Percentiles rank a stretch among this genome's conserved stretches.
These are phyloP conservation scores for Nesidiocoris tenuis DNA, from an alignment of 2,888 invertebrate species.

Conservation along the genomic window DNA sequence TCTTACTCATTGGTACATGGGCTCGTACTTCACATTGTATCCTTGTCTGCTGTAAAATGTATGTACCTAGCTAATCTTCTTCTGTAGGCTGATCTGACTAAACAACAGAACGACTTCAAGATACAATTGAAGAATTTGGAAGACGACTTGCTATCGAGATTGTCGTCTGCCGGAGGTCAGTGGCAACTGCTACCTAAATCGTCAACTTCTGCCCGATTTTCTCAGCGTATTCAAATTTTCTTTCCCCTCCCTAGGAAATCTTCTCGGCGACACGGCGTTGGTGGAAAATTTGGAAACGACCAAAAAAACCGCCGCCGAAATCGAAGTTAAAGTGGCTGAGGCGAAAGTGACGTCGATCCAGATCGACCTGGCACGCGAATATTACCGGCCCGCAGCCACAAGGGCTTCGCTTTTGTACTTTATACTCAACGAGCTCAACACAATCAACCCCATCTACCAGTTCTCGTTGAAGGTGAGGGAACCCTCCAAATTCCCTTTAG, in stretches of 20 bases:
- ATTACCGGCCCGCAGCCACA: conserved; percentile 79
- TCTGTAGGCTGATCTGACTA: conserved; percentile 78
- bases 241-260: conserved; percentile 71
- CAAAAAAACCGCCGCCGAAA: conserved; percentile 92
- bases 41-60: too few relatives aligned
- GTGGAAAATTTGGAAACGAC: conserved; percentile 96
- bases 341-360: conserved; percentile 87
- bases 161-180: conserved; percentile 60
- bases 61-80: not conserved
- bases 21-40: too few relatives aligned
- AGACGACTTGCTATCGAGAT: conserved; percentile 82
- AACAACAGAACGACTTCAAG: conserved; percentile 96
- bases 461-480: conserved; percentile 91
- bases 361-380: conserved; percentile 90
- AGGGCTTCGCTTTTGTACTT: conserved; percentile 92
- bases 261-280: conserved; percentile 88
- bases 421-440: conserved; percentile 90
- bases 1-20: too few relatives aligned
- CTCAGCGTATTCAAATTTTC: too few relatives aligned
- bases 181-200: not conserved
- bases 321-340: conserved; percentile 88
- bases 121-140: conserved; percentile 89
- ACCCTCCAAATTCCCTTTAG: too few relatives aligned
- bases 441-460: conserved; percentile 95
- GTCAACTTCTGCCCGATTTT: too few relatives aligned